Evolutionary conservation across 2,888 invertebrate species (phyloP), one percentile per base, ranked within the genome.

Genomic region (Drosophila melanosoma): DNA sequence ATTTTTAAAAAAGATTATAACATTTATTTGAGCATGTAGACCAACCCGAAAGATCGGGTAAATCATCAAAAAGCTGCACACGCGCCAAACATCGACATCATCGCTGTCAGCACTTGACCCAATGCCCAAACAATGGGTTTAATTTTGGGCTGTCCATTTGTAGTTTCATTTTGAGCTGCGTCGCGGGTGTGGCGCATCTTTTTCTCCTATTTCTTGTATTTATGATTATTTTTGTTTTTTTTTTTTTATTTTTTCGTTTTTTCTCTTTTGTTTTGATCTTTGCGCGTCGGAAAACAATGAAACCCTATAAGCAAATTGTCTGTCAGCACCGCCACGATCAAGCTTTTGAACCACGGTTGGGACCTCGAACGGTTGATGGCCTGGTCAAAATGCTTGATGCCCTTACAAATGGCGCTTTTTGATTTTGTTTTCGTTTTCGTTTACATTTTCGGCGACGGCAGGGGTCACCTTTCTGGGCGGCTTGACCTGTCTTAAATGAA

Each of bases 401-500:
- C 90, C 82, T 82, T 70, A 70, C 79, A 82, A 82, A 82, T 82
- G 86, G 83, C 83, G 83, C 75, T 80, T 62, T 87, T 78, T 69
- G 74, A 72, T 77, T 81, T 81, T 64, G 68, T 70, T 82, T 83
- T 87, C 82, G 69, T 81, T 81, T 84, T 84, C 87, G 74, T 83
- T 81, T 86, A 77, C 53, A 57, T 74, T 68, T 60, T 36, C 49
- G 11, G 23, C 53, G 60, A 26, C 53, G 51, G 66, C 68, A 17
- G 64, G 58, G 83, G 83, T 83, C 83, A 87, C 69, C 88, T 86
- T 76, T 80, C 69, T 75, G 87, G 83, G 90, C 90, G 86, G 69
- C 86, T 78, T 90, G 90, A 87, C 87, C 90, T 75, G 87, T 59
- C 90, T 87, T 87, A 90, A 90, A 87, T 87, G 87, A 90, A 90